phyloP scores from a whole-genome alignment of 2,113 vertebrate genomes.

The Callocephalon fimbriatum region DNA sequence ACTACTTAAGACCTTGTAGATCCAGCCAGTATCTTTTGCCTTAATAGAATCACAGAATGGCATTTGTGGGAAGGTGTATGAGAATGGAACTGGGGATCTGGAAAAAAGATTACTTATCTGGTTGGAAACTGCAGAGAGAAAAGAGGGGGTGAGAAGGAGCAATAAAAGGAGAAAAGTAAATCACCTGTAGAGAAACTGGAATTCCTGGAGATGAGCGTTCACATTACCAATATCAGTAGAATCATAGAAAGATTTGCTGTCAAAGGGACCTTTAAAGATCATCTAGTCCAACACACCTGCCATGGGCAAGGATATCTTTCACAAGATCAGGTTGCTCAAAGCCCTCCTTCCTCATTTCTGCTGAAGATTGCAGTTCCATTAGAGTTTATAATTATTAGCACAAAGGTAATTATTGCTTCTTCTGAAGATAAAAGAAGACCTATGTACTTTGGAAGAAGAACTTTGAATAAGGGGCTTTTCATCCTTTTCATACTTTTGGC shows the following conservation, averaged over 20 bases:
- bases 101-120: neutral
- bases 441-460: neutral
- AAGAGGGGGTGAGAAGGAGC: neutral
- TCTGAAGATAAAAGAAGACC: neutral
- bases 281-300: neutral
- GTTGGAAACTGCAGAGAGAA: neutral
- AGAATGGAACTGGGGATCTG: neutral
- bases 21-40: neutral
- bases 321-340: neutral
- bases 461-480: neutral
- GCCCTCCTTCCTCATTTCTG: neutral
- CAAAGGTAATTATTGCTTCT: neutral
- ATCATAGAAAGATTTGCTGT: neutral
- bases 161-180: neutral
- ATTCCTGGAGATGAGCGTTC: neutral
- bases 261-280: neutral
- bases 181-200: neutral
- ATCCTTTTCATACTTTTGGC: neutral
- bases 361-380: neutral
- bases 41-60: neutral
- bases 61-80: neutral
- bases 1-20: neutral
- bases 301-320: neutral
- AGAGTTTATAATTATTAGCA: neutral
- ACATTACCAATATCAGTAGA: rapidly evolving